Conservation (phyloP, 23 tunicate species). For the Phallusia fumigata region DNA sequence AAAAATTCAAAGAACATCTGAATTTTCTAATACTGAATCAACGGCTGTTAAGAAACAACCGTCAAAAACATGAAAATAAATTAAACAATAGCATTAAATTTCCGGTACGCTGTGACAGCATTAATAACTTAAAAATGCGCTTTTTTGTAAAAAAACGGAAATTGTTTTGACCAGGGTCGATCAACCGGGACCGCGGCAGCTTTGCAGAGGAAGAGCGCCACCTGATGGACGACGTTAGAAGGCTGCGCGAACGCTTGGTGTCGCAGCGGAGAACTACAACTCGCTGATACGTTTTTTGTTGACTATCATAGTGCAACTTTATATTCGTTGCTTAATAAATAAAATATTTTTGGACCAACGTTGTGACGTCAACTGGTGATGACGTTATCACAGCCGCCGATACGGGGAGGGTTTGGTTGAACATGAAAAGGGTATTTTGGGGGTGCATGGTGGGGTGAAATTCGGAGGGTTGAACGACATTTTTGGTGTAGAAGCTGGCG, state of each 20-base stretch:
- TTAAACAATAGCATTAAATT: too few species aligned
- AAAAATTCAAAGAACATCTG: too few species aligned
- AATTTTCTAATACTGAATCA: too few species aligned
- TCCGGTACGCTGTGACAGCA: too few species aligned
- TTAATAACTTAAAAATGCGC: too few species aligned
- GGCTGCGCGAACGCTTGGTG: constrained; percentile 62
- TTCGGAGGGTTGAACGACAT: background rate
- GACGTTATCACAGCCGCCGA: background rate
- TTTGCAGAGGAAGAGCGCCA: constrained; percentile 58
- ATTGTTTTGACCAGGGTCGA: constrained; percentile 30
- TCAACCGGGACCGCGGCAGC: constrained; percentile 46
- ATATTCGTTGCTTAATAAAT: background rate
- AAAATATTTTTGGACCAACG: too few species aligned
- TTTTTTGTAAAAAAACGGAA: too few species aligned
- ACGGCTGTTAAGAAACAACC: too few species aligned
- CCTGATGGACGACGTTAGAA: constrained; percentile 64
- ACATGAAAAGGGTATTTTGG: background rate
- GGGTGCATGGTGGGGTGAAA: constrained; percentile 1
- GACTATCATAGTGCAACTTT: background rate
- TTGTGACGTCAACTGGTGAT: background rate
- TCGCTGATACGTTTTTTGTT: background rate
- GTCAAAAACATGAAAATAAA: background rate
- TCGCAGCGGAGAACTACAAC: constrained; percentile 23
- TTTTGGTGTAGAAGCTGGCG: background rate
- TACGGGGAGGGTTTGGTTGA: background rate